Conservation (phyloP, 2,113 vertebrate species). For the Aix galericulata region DNA sequence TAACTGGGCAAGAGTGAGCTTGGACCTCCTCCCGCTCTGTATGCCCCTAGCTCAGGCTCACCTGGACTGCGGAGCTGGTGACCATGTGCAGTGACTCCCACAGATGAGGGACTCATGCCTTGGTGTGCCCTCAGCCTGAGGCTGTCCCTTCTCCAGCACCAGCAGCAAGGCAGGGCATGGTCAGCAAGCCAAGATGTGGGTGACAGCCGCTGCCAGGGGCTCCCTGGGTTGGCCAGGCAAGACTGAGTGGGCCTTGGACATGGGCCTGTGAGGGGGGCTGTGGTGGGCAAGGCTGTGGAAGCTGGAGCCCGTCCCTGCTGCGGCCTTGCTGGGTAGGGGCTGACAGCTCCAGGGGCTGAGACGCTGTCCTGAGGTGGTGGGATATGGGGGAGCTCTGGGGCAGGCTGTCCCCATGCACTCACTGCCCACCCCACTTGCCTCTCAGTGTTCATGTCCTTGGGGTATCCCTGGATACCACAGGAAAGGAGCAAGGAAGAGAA, state of each 20-base stretch:
- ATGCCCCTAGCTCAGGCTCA: rapidly evolving
- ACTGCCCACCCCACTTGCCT: rapidly evolving
- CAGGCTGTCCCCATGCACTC: rapidly evolving
- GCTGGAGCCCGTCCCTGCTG: rapidly evolving
- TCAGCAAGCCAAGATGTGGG: background rate
- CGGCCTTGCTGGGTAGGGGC: rapidly evolving
- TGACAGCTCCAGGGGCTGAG: rapidly evolving
- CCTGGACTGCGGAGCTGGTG: rapidly evolving
- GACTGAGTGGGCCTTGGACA: too few relatives aligned
- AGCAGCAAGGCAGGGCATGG: rapidly evolving
- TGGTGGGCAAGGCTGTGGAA: too few relatives aligned
- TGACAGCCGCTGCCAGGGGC: rapidly evolving
- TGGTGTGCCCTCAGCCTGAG: rapidly evolving
- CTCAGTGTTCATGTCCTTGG: rapidly evolving
- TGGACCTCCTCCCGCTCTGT: background rate
- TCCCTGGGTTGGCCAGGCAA: background rate
- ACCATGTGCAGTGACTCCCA: rapidly evolving
- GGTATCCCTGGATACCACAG: background rate
- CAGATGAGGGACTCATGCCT: rapidly evolving
- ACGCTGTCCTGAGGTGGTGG: rapidly evolving
- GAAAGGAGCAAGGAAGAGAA: background rate
- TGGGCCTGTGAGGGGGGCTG: too few relatives aligned
- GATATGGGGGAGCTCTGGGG: rapidly evolving
- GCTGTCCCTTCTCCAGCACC: background rate
- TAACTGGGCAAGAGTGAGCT: background rate